Base-by-base conservation (phyloP, 2,797 vertebrate species). In the Momotus momota region DNA sequence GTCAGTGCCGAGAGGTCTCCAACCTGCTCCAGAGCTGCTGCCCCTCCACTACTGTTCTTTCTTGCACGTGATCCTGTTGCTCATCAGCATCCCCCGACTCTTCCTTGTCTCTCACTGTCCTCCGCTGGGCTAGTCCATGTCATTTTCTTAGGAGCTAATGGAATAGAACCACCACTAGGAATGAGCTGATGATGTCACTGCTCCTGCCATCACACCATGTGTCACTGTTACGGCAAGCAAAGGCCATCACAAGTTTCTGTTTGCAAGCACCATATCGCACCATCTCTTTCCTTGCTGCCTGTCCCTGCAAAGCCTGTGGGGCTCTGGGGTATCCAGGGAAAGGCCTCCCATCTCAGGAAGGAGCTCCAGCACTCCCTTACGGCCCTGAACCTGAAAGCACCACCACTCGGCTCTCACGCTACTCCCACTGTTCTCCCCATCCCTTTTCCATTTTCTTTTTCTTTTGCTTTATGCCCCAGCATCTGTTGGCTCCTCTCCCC, bases 1-100 rank as follows among this genome's bases (percentile, higher is more conserved):
- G 71, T 86, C 89, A 86, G 82, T 7, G 14, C 62, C 8, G 8
- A 0, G 15, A 77, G 65, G 70, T 69, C 62, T 80, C 81, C 65
- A 15, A 61, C 35, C 46, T 90, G 80, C 73, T 58, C 38, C 31
- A 26, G 51, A 41, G 55, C 54, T 81, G 70, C 93, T 79, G 75
- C 31, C 14, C 7, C 64, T 58, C 73, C 0, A 0, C 64, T 81
- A 48, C 19, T 6, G 1, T 65, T 84, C 71, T n/a, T 58, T 54
- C 55, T 51, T 67, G 54, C 55, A 52, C 18, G 1, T 19, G 81
- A 71, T 49, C 43, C 73, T 1, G 0, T 25, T 38, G 78, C 51
- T 87, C 57, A 43, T 58, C 8, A 3, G 52, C 4, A 2, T 84
- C 65, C 72, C 20, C 55, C 55, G 48, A 18, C 46, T 86, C 61